Evolutionary conservation across 64 coral and sea anemone species (phyloP).

Genomic region (Montipora cactus): DNA sequence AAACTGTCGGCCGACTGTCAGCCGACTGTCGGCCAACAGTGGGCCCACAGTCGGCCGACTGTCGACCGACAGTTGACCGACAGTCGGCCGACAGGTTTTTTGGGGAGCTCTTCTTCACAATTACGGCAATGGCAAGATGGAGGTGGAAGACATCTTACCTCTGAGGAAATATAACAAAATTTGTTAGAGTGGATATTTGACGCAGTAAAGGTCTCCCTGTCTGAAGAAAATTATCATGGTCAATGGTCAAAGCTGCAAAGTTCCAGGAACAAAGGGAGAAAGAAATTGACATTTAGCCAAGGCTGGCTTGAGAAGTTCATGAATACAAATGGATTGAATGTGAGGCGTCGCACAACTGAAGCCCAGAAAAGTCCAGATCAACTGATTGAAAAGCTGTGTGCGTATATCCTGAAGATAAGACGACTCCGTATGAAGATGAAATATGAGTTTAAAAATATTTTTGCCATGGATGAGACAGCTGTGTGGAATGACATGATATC

Average conservation of each 20-base stretch:
- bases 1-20: too few relatives aligned
- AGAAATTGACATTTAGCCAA: constrained; percentile 31
- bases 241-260: constrained; percentile 27
- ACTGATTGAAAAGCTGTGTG: constrained; percentile 57
- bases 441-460: constrained; percentile 64
- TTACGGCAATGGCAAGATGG: constrained; percentile 36
- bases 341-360: constrained; percentile 51
- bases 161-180: constrained; percentile 28
- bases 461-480: constrained; percentile 57
- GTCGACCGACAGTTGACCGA: too few relatives aligned
- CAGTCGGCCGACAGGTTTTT: too few relatives aligned
- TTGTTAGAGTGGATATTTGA: constrained; percentile 62
- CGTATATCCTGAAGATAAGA: constrained; percentile 57
- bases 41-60: too few relatives aligned
- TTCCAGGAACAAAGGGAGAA: constrained; percentile 65
- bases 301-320: constrained; percentile 59
- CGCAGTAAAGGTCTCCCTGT: constrained; percentile 19
- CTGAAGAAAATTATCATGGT: constrained; percentile 7
- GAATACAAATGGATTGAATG: constrained; percentile 53
- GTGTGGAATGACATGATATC: constrained; percentile 70
- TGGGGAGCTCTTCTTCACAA: too few relatives aligned
- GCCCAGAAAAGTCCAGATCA: constrained; percentile 56
- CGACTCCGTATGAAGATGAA: constrained; percentile 43
- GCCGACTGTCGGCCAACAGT: too few relatives aligned
- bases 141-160: constrained; percentile 54